phyloP scores from a whole-genome alignment of 2,888 invertebrate genomes.

The Clitarchus hookeri region DNA sequence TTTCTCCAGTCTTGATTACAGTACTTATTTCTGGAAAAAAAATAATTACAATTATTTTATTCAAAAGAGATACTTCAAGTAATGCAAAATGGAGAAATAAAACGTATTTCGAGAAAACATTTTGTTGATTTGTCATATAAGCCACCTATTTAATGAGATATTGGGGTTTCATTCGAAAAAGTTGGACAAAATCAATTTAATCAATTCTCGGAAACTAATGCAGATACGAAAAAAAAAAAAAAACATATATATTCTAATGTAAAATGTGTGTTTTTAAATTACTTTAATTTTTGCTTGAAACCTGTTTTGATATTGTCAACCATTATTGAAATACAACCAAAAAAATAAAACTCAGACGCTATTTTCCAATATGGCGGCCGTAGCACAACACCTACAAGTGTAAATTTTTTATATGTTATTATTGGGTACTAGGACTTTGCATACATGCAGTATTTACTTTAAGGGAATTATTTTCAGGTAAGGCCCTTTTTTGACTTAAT shows the following conservation, averaged over 20 bases:
- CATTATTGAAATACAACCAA: neutral
- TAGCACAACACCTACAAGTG: neutral
- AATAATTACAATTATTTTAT: neutral
- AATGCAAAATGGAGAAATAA: neutral
- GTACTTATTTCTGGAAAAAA: neutral
- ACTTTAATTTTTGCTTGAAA: neutral
- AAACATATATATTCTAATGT: neutral
- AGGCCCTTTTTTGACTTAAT: too few relatives aligned
- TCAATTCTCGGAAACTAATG: neutral
- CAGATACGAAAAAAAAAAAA: slow-evolving; percentile 10
- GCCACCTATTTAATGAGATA: neutral
- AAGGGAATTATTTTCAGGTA: slow-evolving; percentile 17
- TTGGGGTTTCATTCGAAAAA: neutral
- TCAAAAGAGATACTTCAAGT: neutral
- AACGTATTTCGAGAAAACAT: neutral
- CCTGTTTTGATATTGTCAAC: neutral
- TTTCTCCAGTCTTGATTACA: neutral
- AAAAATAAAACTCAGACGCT: neutral
- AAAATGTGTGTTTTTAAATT: slow-evolving; percentile 14
- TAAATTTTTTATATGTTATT: slow-evolving; percentile 17
- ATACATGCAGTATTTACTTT: neutral
- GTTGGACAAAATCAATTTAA: neutral
- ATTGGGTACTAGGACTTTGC: neutral
- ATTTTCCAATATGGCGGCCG: neutral
- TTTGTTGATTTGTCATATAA: neutral